Percentiles rank a stretch among this genome's conserved stretches.
phyloP scores from a whole-genome alignment of 1,140 invertebrate genomes.

The Dreissena polymorpha region DNA sequence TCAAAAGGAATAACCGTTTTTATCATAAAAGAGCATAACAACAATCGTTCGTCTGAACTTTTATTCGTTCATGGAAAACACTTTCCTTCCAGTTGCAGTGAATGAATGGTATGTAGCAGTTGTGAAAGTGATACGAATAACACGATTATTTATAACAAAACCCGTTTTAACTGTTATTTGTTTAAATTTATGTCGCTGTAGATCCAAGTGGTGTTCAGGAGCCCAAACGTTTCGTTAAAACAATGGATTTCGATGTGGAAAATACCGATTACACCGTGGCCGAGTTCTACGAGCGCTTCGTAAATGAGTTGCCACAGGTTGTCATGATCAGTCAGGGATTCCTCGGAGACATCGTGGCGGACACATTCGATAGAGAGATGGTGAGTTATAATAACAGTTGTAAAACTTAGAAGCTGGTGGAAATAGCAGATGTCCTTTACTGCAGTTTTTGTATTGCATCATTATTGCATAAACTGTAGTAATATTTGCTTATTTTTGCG shows the following conservation, averaged over 20 bases:
- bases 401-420: not conserved
- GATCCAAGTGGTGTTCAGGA: too few species aligned
- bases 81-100: too few species aligned
- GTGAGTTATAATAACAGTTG: not conserved
- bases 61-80: too few species aligned
- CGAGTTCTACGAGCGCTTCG: constrained; percentile 34
- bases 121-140: too few species aligned
- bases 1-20: too few species aligned
- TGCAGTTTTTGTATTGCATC: not conserved
- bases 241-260: constrained; percentile 19
- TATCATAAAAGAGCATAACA: too few species aligned
- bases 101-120: too few species aligned
- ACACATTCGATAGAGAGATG: constrained; percentile 19
- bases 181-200: too few species aligned
- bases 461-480: not conserved
- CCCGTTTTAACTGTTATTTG: too few species aligned
- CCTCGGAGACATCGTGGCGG: constrained; percentile 22
- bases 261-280: constrained; percentile 31
- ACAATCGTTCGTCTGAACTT: too few species aligned
- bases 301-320: constrained; percentile 5
- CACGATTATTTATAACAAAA: too few species aligned
- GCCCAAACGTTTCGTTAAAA: not conserved
- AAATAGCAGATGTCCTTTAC: not conserved
- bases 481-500: not conserved
- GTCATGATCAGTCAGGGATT: constrained; percentile 37